Conservation (phyloP, 2,797 vertebrate species). For the Acrocephalus scirpaceus region DNA sequence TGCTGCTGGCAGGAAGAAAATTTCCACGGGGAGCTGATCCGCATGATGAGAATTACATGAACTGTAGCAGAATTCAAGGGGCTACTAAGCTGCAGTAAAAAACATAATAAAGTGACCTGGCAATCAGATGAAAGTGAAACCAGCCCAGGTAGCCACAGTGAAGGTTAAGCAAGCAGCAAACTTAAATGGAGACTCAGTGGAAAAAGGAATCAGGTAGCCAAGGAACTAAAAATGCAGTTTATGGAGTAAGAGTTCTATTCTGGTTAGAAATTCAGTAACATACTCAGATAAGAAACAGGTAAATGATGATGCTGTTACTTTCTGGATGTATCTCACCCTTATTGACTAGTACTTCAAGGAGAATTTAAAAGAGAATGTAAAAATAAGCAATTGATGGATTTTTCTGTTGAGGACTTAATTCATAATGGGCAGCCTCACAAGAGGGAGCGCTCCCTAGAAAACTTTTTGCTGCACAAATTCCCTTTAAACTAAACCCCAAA, state of each 20-base stretch:
- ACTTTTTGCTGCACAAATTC: not conserved
- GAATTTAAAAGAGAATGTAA: not conserved
- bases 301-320: not conserved
- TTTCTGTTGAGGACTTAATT: not conserved
- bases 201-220: not conserved
- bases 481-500: not conserved
- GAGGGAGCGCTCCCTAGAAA: not conserved
- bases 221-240: not conserved
- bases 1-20: slow-evolving; percentile 41
- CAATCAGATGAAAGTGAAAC: slow-evolving; percentile 45
- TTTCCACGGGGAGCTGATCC: slow-evolving; percentile 24
- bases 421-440: accelerated
- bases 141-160: slow-evolving; percentile 18
- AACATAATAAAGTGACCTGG: slow-evolving; percentile 43
- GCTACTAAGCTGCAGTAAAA: slow-evolving; percentile 49
- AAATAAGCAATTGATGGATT: not conserved
- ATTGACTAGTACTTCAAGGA: not conserved
- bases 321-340: not conserved
- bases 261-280: not conserved
- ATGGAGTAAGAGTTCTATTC: not conserved
- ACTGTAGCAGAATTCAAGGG: slow-evolving; percentile 44
- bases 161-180: slow-evolving; percentile 67
- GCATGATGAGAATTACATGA: slow-evolving; percentile 56
- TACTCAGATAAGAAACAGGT: not conserved
- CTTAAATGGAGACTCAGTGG: slow-evolving; percentile 31